Percentiles rank a stretch among this genome's conserved stretches.
phyloP scores from a whole-genome alignment of 2,888 invertebrate species.

The Sacculina carcini region DNA sequence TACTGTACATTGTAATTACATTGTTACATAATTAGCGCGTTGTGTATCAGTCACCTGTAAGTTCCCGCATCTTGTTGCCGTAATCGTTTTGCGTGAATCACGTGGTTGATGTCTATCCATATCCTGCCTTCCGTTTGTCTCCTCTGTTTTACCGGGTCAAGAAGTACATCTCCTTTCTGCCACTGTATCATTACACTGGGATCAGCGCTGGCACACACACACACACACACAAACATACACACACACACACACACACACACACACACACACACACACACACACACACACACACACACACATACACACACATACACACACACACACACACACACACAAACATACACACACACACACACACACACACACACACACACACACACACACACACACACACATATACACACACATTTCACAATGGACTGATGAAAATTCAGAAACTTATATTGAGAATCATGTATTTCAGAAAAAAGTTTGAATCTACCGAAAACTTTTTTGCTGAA shows the following conservation, averaged over 20 bases:
- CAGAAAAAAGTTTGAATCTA: no score
- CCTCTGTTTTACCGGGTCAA: conserved; percentile 26
- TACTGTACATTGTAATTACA: neutral
- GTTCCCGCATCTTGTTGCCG: conserved; percentile 28
- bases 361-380: neutral
- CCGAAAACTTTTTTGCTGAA: no score
- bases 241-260: neutral
- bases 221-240: no score
- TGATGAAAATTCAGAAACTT: neutral
- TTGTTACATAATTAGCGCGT: neutral
- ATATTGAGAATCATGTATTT: no score
- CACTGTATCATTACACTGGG: conserved; percentile 24
- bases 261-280: neutral
- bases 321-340: no score
- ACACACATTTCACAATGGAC: no score
- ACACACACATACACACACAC: neutral
- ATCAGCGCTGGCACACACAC: neutral
- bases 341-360: neutral
- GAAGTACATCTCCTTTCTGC: conserved; percentile 27
- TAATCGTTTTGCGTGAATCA: conserved; percentile 28
- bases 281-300: neutral
- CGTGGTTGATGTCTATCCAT: conserved; percentile 28
- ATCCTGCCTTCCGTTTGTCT: conserved; percentile 28
- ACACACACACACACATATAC: neutral
- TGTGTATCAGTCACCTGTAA: conserved; percentile 26